phyloP scores from a whole-genome alignment of 2,888 invertebrate genomes.

The Terebella lapidaria region DNA sequence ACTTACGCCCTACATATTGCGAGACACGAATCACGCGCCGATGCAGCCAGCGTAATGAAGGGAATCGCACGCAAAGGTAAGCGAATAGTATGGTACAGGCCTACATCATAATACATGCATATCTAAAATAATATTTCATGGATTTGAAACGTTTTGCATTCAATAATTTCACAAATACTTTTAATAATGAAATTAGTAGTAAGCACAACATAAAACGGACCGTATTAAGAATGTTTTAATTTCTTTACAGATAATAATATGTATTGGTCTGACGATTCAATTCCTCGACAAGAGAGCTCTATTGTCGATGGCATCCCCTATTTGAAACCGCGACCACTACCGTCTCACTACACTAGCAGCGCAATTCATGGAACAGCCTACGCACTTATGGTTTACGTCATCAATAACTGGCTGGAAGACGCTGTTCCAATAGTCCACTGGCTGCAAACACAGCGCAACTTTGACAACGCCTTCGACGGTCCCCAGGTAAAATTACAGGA shows the following conservation, averaged over 20 bases:
- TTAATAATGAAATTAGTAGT: no score
- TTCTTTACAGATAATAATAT: not conserved
- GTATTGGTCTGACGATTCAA: conserved; percentile 12
- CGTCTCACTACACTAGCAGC: not conserved
- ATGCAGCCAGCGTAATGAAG: conserved; percentile 10
- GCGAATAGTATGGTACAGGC: not conserved
- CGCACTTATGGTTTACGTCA: conserved; percentile 19
- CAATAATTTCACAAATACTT: not conserved
- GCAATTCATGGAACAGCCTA: conserved; percentile 20
- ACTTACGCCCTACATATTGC: conserved; percentile 79
- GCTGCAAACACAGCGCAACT: conserved; percentile 18
- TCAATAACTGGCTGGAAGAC: conserved; percentile 12
- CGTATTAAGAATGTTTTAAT: not conserved
- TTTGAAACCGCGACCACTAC: conserved; percentile 3
- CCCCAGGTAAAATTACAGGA: conserved; percentile 11
- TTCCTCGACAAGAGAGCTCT: conserved; percentile 12
- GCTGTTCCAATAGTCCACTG: conserved; percentile 19
- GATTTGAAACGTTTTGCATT: not conserved
- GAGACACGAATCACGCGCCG: not conserved
- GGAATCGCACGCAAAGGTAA: conserved; percentile 5
- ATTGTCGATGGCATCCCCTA: conserved; percentile 15
- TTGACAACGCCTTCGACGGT: conserved; percentile 13
- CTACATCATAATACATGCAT: no score
- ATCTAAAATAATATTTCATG: not conserved
- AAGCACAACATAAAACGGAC: not conserved